Percentiles rank a stretch among this genome's conserved stretches.
Evolutionary conservation across 2,797 vertebrate species (phyloP).

Genomic region (Rhinophrynus dorsalis): DNA sequence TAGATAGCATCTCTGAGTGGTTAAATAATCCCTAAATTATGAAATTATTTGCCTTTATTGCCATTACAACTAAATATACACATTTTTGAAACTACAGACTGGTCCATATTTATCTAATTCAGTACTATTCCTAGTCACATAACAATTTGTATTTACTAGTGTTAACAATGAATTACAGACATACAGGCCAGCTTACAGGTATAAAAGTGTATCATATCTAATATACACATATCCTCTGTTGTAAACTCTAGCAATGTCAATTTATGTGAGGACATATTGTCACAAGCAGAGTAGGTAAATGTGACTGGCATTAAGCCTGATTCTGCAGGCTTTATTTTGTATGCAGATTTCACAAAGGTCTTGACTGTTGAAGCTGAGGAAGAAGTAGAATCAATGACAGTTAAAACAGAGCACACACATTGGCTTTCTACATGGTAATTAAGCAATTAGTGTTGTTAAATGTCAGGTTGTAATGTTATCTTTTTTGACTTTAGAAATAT

Average conservation of each 20-base stretch:
- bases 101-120: too few relatives aligned
- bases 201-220: background rate
- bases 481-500: slow-evolving; percentile 38
- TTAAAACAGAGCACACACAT: slow-evolving; percentile 41
- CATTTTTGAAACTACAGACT: too few relatives aligned
- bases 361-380: slow-evolving; percentile 2
- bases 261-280: background rate
- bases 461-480: slow-evolving; percentile 35
- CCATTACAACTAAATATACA: too few relatives aligned
- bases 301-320: background rate
- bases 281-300: slow-evolving; percentile 5
- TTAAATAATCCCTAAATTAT: too few relatives aligned
- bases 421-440: slow-evolving; percentile 43
- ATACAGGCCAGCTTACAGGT: too few relatives aligned
- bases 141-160: too few relatives aligned
- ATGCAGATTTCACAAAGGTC: slow-evolving; percentile 10
- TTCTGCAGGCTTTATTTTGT: background rate
- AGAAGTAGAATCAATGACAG: slow-evolving; percentile 35
- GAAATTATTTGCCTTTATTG: too few relatives aligned
- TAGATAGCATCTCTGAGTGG: too few relatives aligned
- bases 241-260: background rate
- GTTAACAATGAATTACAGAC: too few relatives aligned
- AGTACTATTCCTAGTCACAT: too few relatives aligned
- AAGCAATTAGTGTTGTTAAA: slow-evolving; percentile 45
- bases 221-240: background rate